A percentile compares a stretch with the other conserved stretches of the same genome.
phyloP scores from a whole-genome alignment of 2,888 invertebrate genomes.

The Hypomecis punctinalis region DNA sequence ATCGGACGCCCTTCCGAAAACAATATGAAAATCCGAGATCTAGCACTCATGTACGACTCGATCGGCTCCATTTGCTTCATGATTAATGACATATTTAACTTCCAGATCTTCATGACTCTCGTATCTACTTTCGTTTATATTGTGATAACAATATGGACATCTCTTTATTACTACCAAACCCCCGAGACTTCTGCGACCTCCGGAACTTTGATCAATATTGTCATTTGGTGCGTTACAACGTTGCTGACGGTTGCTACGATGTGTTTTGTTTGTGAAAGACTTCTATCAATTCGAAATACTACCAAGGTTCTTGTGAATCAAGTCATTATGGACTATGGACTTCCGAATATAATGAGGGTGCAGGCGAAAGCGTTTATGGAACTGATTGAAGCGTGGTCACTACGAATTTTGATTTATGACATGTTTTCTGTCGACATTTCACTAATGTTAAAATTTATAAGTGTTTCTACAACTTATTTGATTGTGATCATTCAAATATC shows the following conservation, averaged over 20 bases:
- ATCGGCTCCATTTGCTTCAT: conserved; percentile 58
- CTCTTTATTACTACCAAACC: conserved; percentile 55
- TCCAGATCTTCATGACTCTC: conserved; percentile 65
- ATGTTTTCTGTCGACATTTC: conserved; percentile 71
- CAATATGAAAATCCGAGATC: conserved; percentile 58
- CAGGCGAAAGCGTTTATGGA: conserved; percentile 72
- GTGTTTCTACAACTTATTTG: conserved; percentile 70
- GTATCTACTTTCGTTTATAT: conserved; percentile 62
- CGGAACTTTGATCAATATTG: conserved; percentile 50
- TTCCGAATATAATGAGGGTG: conserved; percentile 60
- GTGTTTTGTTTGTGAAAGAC: conserved; percentile 59
- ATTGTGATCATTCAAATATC: conserved; percentile 71
- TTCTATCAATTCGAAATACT: conserved; percentile 55
- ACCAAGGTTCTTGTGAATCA: conserved; percentile 65
- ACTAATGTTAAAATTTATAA: conserved; percentile 69
- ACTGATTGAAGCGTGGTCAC: conserved; percentile 66
- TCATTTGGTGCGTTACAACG: conserved; percentile 58
- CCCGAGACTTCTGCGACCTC: conserved; percentile 41
- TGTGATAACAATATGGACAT: conserved; percentile 63
- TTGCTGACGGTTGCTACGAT: conserved; percentile 55
- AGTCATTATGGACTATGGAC: conserved; percentile 66
- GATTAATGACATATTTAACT: conserved; percentile 64
- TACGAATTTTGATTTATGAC: conserved; percentile 60
- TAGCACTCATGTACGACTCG: conserved; percentile 58
- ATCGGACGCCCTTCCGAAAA: conserved; percentile 50